These are phyloP conservation scores for Pongo abelii DNA, from an alignment of 2,113 vertebrate genomes.

Conservation along the genomic window DNA sequence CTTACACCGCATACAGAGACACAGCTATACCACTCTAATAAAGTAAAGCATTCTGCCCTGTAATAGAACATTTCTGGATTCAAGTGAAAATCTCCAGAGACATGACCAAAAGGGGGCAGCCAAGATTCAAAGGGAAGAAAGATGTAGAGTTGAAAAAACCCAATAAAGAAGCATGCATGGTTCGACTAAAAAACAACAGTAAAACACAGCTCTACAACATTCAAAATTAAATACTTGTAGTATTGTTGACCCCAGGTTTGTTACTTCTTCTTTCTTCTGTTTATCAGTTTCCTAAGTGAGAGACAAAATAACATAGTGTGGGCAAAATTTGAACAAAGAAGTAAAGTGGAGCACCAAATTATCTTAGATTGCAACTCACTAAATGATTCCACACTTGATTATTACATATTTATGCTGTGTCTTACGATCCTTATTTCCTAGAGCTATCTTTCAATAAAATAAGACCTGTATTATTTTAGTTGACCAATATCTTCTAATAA, in stretches of 20 bases:
- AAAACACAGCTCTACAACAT: neutral
- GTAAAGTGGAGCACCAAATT: neutral
- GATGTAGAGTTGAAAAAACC: neutral
- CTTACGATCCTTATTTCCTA: neutral
- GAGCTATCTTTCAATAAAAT: neutral
- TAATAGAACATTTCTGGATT: neutral
- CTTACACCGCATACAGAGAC: neutral
- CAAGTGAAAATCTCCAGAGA: neutral
- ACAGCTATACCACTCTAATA: neutral
- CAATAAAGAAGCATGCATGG: neutral
- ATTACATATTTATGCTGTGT: neutral
- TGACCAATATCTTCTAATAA: neutral
- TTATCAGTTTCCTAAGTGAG: neutral
- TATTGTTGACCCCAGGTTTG: neutral
- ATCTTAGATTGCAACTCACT: neutral
- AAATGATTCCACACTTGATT: neutral
- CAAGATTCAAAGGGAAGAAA: neutral
- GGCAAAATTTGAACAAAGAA: neutral
- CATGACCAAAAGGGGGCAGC: neutral
- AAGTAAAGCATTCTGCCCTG: no score
- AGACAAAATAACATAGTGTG: neutral
- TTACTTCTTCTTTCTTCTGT: neutral
- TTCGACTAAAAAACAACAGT: neutral
- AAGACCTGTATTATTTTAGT: neutral
- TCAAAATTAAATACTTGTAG: neutral